Percentiles rank a stretch among this genome's conserved stretches.
phyloP scores from a whole-genome alignment of 2,888 invertebrate species.

The Drosophila tripunctata region DNA sequence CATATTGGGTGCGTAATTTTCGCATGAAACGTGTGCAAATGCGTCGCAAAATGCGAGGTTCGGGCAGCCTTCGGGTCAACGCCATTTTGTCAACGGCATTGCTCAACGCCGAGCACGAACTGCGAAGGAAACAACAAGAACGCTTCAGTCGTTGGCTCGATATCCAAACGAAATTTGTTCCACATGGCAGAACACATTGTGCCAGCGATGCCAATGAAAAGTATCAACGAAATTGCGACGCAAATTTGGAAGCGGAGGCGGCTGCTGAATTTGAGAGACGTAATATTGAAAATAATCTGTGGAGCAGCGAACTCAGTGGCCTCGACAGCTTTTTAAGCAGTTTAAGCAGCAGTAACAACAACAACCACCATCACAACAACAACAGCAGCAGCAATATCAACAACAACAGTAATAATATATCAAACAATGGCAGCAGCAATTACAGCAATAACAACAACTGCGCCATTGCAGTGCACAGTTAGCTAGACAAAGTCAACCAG shows the following conservation, averaged over 20 bases:
- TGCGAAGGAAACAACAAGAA: slow-evolving; percentile 86
- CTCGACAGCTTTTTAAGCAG: slow-evolving; percentile 86
- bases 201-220: slow-evolving; percentile 46
- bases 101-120: slow-evolving; percentile 85
- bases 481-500: slow-evolving; percentile 56
- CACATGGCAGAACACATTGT: slow-evolving; percentile 62
- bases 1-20: slow-evolving; percentile 86
- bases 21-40: slow-evolving; percentile 85
- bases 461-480: slow-evolving; percentile 61
- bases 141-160: slow-evolving; percentile 85
- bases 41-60: slow-evolving; percentile 84
- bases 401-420: slow-evolving; percentile 14
- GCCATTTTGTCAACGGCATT: slow-evolving; percentile 86
- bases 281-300: slow-evolving; percentile 79
- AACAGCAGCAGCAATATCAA: slow-evolving; percentile 29
- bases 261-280: slow-evolving; percentile 69
- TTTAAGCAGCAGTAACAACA: slow-evolving; percentile 81
- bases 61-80: slow-evolving; percentile 85
- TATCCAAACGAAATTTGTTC: slow-evolving; percentile 82
- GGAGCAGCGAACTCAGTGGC: slow-evolving; percentile 86
- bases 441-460: slow-evolving; percentile 49
- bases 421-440: slow-evolving; percentile 26
- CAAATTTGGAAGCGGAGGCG: slow-evolving; percentile 43
- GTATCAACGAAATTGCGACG: slow-evolving; percentile 36
- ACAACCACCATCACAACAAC: too few relatives aligned